Evolutionary conservation across 2,888 invertebrate species (phyloP).

Genomic region (Volucella bombylans): DNA sequence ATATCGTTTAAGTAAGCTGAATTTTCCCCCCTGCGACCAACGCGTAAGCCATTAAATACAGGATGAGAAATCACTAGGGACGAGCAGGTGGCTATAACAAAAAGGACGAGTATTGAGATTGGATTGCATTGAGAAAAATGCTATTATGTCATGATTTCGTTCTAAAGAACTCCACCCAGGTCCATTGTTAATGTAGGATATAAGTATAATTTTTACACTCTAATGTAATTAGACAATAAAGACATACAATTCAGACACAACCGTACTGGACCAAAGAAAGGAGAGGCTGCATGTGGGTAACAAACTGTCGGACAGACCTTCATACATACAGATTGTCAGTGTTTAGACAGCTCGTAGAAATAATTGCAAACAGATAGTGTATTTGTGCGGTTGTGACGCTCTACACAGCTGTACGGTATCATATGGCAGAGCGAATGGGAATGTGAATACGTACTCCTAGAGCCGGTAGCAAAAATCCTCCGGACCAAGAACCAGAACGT

Average conservation of each 20-base stretch:
- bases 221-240: slow-evolving; percentile 72
- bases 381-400: slow-evolving; percentile 48
- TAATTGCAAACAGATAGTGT: slow-evolving; percentile 72
- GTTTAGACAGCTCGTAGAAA: slow-evolving; percentile 50
- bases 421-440: slow-evolving; percentile 13
- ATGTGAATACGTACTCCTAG: not conserved
- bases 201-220: slow-evolving; percentile 66
- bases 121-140: slow-evolving; percentile 48
- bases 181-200: not conserved
- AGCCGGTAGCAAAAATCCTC: no score
- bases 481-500: not conserved
- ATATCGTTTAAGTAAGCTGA: slow-evolving; percentile 52
- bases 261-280: not conserved
- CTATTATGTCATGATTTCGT: slow-evolving; percentile 64
- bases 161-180: slow-evolving; percentile 39
- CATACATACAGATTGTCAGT: slow-evolving; percentile 20
- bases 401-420: slow-evolving; percentile 12
- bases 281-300: not conserved
- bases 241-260: slow-evolving; percentile 50
- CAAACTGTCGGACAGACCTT: slow-evolving; percentile 33
- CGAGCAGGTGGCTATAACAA: slow-evolving; percentile 21
- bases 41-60: slow-evolving; percentile 61
- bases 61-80: slow-evolving; percentile 21
- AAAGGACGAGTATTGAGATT: slow-evolving; percentile 65
- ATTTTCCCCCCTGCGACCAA: slow-evolving; percentile 29